These are phyloP conservation scores for Ferrisia virgata DNA, from an alignment of 2,888 invertebrate species.

Conservation along the genomic window DNA sequence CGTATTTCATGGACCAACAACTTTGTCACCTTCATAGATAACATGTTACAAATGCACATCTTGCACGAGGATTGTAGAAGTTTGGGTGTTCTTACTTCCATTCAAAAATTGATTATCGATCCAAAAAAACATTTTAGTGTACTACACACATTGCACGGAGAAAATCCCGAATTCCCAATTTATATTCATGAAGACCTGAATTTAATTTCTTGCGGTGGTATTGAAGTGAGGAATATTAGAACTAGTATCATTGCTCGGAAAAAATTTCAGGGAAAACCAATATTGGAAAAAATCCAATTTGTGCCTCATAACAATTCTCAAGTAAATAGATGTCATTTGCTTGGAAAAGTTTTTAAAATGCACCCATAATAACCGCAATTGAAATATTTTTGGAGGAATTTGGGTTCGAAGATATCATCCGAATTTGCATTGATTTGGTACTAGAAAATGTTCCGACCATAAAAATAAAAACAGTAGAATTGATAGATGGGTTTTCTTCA, in stretches of 20 bases:
- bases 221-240: conserved; percentile 72
- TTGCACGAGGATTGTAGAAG: conserved; percentile 63
- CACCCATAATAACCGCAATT: no score
- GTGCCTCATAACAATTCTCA: conserved; percentile 58
- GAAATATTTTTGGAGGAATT: conserved; percentile 47
- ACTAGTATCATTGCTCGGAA: conserved; percentile 71
- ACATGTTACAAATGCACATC: not conserved
- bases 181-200: conserved; percentile 55
- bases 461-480: conserved; percentile 63
- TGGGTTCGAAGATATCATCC: conserved; percentile 57
- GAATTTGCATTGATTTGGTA: conserved; percentile 66
- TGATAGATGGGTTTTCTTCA: conserved; percentile 58
- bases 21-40: not conserved
- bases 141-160: not conserved
- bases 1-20: conserved; percentile 53
- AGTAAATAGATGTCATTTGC: no score
- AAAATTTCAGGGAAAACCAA: conserved; percentile 68
- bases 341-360: no score
- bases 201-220: conserved; percentile 65
- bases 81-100: conserved; percentile 58
- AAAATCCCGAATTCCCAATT: conserved; percentile 52
- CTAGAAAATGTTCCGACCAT: conserved; percentile 66
- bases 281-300: conserved; percentile 73
- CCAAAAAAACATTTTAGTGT: not conserved
- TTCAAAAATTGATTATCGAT: not conserved